Base-by-base conservation (phyloP, 2,113 vertebrate genomes). In the Urocitellus parryii region DNA sequence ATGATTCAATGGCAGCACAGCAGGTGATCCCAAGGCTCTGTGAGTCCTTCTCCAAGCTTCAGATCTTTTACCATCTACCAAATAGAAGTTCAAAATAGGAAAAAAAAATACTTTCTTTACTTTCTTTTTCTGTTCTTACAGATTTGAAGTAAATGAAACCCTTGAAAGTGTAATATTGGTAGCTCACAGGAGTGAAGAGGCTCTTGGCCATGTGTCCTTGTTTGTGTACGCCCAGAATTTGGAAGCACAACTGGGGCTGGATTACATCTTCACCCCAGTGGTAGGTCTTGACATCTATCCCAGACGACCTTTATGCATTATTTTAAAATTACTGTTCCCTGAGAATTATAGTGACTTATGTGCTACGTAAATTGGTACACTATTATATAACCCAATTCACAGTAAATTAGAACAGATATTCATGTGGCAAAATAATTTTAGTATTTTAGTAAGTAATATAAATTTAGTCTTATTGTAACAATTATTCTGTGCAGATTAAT, bases 211-310 rank as follows among this genome's bases (percentile, higher is more conserved):
- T 5, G 99, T 99, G n/a, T 99, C 99, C 48, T 97, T 99, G 48
- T 98, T 99, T 96, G 99, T 99, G 97, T 99, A 99, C 68, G 98
- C 99, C 74, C 99, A 99, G 96, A 99, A 99, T 97, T 97, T 99
- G 94, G 99, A 99, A 97, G 99, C 99, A 92, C 99, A 99, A 34
- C 98, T 99, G 90, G 99, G 99, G 81, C 97, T 99, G 96, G 99
- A 99, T 98, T 99, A 99, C 96, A 98, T 98, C 95, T 98, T 98
- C 70, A 99, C 98, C 24, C 98, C 99, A 94, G 99, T 90, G 98
- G 99, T 99, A 98, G 98, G 99, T 95, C 93, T 39, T 53, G 80
- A 74, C n/a, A 34, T 68, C 8, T 34, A 56, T 5, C 11, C n/a
- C 18, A 51, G 27, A 42, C 53, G 4, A 58, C 27, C 45, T 45